These are phyloP conservation scores for Leptopilina syphax DNA, from an alignment of 2,888 invertebrate genomes.

Conservation along the genomic window DNA sequence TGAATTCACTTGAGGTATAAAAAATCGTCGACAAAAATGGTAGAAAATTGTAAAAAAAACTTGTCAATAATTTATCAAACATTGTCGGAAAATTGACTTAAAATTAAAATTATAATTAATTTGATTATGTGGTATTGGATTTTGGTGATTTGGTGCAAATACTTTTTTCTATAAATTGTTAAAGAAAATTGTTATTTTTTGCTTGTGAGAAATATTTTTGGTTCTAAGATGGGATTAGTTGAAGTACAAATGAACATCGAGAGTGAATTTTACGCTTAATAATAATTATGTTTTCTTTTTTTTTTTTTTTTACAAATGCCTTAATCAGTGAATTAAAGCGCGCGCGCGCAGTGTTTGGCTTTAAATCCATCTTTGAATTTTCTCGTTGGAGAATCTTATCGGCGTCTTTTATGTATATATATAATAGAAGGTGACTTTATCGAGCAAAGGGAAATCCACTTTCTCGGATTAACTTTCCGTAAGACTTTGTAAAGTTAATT, in stretches of 20 bases:
- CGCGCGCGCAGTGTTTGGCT: conserved; percentile 10
- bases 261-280: conserved; percentile 38
- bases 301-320: conserved; percentile 43
- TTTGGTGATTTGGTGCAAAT: too few species aligned
- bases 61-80: too few species aligned
- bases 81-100: too few species aligned
- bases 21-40: too few species aligned
- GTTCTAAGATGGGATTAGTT: conserved; percentile 1
- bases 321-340: conserved; percentile 45
- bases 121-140: too few species aligned
- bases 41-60: too few species aligned
- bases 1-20: too few species aligned
- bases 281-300: conserved; percentile 33
- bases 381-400: not conserved
- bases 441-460: conserved; percentile 28
- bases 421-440: conserved; percentile 14
- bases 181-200: not conserved
- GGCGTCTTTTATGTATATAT: not conserved
- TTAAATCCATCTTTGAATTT: conserved; percentile 11
- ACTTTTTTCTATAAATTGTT: too few species aligned
- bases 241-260: conserved; percentile 25
- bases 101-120: too few species aligned
- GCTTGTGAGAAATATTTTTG: not conserved
- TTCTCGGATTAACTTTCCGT: conserved; percentile 19
- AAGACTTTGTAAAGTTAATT: conserved; percentile 14